Base-by-base conservation (phyloP, 2,113 vertebrate genomes). In the Alouatta palliata region DNA sequence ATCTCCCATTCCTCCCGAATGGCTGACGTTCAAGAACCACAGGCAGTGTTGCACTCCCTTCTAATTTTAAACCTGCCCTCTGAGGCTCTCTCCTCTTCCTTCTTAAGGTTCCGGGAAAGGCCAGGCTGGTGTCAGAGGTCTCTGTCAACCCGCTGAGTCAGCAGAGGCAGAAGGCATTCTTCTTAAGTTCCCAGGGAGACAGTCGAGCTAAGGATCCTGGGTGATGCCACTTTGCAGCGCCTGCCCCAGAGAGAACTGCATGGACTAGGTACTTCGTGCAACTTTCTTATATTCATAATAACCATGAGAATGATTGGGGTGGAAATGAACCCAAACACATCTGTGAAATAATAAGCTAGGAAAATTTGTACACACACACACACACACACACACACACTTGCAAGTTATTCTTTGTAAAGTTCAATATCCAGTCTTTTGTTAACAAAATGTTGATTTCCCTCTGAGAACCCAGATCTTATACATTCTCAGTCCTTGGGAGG, bases 21-120 rank as follows among this genome's bases (percentile, higher is more conserved):
- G 76, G 97, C 98, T 98, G 97, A 12, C 17, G 91, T 94, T 98
- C 98, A 98, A 97, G 97, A 97, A 90, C 95, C 73, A 85, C 40
- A 96, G 4, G 92, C 95, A 87, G 71, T 77, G n/a, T 45, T 79
- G 92, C 5, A 37, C 61, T 61, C 70, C 85, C 95, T 96, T 94
- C 94, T 95, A 90, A 96, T 98, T 98, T 98, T 96, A 97, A 94
- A 97, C 94, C 94, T 84, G 73, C 56, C 77, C 84, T 89, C 82
- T 8, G 23, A 73, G 76, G 43, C 64, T 7, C 91, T 86, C 61
- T 77, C 91, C 93, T 85, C 82, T 97, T 95, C n/a, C 61, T 40
- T 43, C 10, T 0, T 27, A 86, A 86, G 95, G 96, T 95, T 96
- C 82, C 86, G 4, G 94, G 88, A 97, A 97, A 97, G 97, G 97